Conservation (phyloP, 2,113 vertebrate species). For the Polypterus bichir region DNA sequence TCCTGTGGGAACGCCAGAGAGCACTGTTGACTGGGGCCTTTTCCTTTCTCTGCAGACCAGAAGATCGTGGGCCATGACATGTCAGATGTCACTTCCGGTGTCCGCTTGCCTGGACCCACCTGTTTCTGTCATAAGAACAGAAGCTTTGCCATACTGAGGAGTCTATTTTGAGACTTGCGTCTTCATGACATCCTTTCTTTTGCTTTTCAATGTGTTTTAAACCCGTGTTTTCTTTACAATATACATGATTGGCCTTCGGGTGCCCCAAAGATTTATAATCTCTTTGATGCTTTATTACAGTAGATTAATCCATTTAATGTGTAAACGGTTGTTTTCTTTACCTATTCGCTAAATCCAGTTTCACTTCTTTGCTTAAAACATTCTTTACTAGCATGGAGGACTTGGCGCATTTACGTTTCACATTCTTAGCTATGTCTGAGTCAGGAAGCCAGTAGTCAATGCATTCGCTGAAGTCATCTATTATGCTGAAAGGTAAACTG, state of each 20-base stretch:
- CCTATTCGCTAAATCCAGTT: not conserved
- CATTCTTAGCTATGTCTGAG: not conserved
- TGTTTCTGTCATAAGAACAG: too few species aligned
- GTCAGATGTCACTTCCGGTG: not conserved
- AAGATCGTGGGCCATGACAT: too few species aligned
- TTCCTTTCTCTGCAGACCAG: too few species aligned
- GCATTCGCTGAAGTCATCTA: not conserved
- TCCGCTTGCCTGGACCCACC: not conserved
- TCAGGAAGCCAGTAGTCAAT: not conserved
- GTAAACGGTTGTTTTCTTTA: not conserved
- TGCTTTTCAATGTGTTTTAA: too few species aligned
- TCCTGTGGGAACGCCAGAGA: too few species aligned
- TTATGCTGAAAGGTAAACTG: not conserved
- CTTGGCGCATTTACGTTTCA: not conserved
- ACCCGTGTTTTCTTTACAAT: too few species aligned
- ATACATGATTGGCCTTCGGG: too few species aligned
- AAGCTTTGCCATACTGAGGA: too few species aligned
- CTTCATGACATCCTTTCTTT: too few species aligned
- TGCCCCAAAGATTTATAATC: too few species aligned
- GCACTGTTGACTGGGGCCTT: too few species aligned
- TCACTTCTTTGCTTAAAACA: not conserved
- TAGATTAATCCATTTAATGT: not conserved
- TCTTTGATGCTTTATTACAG: not conserved
- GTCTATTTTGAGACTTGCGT: too few species aligned
- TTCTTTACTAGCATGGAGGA: not conserved